A percentile compares a stretch with the other conserved stretches of the same genome.
phyloP scores from a whole-genome alignment of 2,888 invertebrate genomes.

The Diaprepes abbreviatus region DNA sequence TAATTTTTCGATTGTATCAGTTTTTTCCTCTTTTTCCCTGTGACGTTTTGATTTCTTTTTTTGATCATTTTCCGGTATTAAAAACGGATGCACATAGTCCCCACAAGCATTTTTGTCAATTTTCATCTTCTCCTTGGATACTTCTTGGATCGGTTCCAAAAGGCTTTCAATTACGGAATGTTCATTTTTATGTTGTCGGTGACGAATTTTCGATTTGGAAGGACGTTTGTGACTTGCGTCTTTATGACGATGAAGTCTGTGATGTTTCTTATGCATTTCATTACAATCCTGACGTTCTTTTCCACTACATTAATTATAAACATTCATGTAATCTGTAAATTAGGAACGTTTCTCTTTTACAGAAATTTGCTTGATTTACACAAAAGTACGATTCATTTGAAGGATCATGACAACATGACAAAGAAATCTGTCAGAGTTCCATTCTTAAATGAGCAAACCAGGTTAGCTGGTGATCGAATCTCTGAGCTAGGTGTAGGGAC shows the following conservation, averaged over 20 bases:
- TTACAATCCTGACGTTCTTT: background rate
- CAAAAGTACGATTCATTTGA: background rate
- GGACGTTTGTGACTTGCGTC: constrained; percentile 23
- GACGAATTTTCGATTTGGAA: constrained; percentile 19
- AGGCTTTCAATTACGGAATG: background rate
- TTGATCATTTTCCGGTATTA: background rate
- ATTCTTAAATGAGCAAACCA: no score
- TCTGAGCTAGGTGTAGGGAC: no score
- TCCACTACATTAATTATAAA: no score
- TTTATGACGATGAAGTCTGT: constrained; percentile 30
- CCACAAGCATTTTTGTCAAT: constrained; percentile 38
- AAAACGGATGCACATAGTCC: background rate
- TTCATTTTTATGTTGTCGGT: constrained; percentile 13
- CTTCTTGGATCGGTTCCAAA: constrained; percentile 21
- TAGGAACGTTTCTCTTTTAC: background rate
- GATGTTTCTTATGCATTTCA: constrained; percentile 43
- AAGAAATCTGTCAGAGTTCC: background rate
- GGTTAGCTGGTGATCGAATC: no score
- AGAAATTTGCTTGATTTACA: background rate
- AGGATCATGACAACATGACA: constrained; percentile 4
- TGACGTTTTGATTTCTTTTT: constrained; percentile 15
- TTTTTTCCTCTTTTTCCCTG: background rate
- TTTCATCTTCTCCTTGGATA: constrained; percentile 18
- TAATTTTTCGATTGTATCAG: constrained; percentile 3
- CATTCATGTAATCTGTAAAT: no score